phyloP scores from a whole-genome alignment of 2,113 vertebrate genomes.

The Mirza zaza region DNA sequence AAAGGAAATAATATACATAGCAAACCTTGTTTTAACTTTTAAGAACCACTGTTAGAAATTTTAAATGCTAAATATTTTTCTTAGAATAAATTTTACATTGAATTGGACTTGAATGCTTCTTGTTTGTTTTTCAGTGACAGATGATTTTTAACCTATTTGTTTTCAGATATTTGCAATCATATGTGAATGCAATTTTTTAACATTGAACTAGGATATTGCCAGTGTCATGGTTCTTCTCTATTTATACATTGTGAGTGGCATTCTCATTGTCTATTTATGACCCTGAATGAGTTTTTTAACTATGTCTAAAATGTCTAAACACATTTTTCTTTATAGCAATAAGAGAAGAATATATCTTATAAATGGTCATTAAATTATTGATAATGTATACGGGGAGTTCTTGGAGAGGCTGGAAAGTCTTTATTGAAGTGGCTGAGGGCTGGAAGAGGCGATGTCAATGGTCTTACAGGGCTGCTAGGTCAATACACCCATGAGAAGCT shows the following conservation, averaged over 20 bases:
- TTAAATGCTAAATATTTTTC: slow-evolving; percentile 1
- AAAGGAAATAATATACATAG: neutral
- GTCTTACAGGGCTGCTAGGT: neutral
- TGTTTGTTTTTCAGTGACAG: neutral
- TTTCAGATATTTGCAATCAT: neutral
- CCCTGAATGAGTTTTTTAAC: slow-evolving; percentile 27
- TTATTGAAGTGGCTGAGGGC: neutral
- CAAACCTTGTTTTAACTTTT: neutral
- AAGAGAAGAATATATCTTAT: slow-evolving; percentile 4
- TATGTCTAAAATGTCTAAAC: neutral
- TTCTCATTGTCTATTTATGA: slow-evolving; percentile 11
- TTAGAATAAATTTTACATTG: neutral
- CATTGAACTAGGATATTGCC: neutral
- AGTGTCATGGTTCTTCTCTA: neutral
- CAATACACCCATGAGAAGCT: rapidly evolving
- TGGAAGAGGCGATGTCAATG: neutral
- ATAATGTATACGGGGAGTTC: neutral
- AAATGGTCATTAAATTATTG: neutral
- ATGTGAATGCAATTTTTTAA: neutral
- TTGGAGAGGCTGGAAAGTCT: neutral
- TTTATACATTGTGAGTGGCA: neutral
- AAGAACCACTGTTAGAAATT: neutral
- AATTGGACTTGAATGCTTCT: neutral
- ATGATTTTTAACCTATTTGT: neutral
- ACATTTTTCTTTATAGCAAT: slow-evolving; percentile 41